Conservation (phyloP, 1,140 invertebrate genomes). For the Mercenaria mercenaria region DNA sequence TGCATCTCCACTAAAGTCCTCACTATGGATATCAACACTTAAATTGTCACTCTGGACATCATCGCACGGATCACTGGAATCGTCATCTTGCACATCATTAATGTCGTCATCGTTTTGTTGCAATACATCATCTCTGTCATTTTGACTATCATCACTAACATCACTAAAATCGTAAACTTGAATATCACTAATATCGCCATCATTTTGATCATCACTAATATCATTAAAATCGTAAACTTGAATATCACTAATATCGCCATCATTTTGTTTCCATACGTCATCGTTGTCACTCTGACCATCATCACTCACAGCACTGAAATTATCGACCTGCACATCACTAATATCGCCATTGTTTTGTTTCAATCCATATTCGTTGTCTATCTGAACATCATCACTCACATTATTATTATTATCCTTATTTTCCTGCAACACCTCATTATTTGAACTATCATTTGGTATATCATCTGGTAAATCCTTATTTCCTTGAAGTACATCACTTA, state of each 20-base stretch:
- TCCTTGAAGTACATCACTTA: too few relatives aligned
- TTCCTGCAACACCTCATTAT: too few relatives aligned
- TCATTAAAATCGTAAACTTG: background rate
- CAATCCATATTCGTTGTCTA: background rate
- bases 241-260: too few relatives aligned
- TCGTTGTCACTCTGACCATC: background rate
- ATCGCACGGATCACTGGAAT: background rate
- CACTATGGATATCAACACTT: background rate
- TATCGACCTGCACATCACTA: too few relatives aligned
- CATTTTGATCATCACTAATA: background rate
- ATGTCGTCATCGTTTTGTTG: background rate
- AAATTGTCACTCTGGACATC: background rate
- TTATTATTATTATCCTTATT: background rate
- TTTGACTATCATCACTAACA: background rate
- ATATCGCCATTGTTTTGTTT: too few relatives aligned
- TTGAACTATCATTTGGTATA: too few relatives aligned
- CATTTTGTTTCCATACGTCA: background rate
- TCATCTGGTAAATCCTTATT: too few relatives aligned
- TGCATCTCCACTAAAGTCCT: background rate
- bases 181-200: too few relatives aligned
- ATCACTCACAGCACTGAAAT: background rate
- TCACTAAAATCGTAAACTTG: slow-evolving; percentile 4
- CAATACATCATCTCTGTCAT: background rate
- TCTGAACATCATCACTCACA: background rate
- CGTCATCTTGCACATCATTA: background rate